Evolutionary conservation across 1,140 invertebrate species (phyloP).

Genomic region (Antheraea mylitta): DNA sequence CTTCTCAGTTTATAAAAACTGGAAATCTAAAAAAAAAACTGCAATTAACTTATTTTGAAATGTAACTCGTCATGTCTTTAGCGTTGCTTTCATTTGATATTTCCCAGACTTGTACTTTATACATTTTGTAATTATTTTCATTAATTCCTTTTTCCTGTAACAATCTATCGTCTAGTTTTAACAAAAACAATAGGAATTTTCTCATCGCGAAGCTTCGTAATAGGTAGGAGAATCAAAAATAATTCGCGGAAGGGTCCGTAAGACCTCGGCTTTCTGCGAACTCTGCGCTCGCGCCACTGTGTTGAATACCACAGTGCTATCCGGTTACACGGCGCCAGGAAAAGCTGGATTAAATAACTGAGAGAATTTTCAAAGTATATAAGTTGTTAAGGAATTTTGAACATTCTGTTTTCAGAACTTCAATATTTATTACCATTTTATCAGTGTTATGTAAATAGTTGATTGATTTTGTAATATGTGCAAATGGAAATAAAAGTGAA

Average conservation of each 20-base stretch:
- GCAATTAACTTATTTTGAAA: no score
- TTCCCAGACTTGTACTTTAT: no score
- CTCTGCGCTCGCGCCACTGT: conserved; percentile 19
- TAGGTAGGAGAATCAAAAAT: conserved; percentile 25
- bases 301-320: conserved; percentile 24
- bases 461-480: no score
- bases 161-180: not conserved
- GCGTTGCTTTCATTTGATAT: no score
- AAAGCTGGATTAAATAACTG: conserved; percentile 7
- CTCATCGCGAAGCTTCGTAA: conserved; percentile 14
- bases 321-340: conserved; percentile 30
- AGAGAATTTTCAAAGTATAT: not conserved
- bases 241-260: conserved; percentile 34
- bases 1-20: no score
- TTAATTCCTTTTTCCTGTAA: not conserved
- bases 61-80: no score
- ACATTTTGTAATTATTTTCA: not conserved
- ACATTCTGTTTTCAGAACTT: not conserved
- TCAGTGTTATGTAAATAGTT: no score
- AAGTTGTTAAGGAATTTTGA: not conserved
- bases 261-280: conserved; percentile 31
- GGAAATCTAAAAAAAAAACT: no score
- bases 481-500: not conserved
- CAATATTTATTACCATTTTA: no score
- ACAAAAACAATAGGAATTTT: conserved; percentile 5